A percentile compares a stretch with the other conserved stretches of the same genome.
Evolutionary conservation across 2,113 vertebrate species (phyloP).

Genomic region (Centropristis striata): DNA sequence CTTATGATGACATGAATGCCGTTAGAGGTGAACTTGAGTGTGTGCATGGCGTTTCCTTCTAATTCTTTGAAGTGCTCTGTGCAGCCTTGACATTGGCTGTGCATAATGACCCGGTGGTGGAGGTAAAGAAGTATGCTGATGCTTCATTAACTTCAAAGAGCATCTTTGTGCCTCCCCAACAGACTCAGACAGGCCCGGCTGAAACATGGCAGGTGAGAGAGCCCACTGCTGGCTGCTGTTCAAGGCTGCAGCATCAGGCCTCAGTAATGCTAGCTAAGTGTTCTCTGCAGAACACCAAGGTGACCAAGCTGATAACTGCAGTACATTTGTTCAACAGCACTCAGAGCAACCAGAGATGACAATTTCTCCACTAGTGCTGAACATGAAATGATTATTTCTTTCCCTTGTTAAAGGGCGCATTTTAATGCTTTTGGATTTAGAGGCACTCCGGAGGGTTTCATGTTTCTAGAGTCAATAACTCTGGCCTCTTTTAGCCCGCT

Average conservation of each 20-base stretch:
- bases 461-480: conserved; percentile 18
- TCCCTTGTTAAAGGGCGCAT: conserved; percentile 14
- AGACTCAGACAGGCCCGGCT: conserved; percentile 53
- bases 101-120: conserved; percentile 59
- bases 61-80: conserved; percentile 41
- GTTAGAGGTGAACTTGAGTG: conserved; percentile 38
- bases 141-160: conserved; percentile 79
- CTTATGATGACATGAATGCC: background rate
- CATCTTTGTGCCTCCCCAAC: conserved; percentile 58
- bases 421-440: conserved; percentile 10
- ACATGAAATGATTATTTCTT: background rate
- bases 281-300: conserved; percentile 47
- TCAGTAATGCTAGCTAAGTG: conserved; percentile 38
- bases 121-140: conserved; percentile 67
- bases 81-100: conserved; percentile 51
- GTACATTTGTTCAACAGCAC: conserved; percentile 22
- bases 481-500: conserved; percentile 19
- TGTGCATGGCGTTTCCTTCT: background rate
- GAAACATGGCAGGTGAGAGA: conserved; percentile 60
- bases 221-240: conserved; percentile 66
- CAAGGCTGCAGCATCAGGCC: conserved; percentile 61
- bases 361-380: background rate
- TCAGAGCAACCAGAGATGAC: conserved; percentile 13
- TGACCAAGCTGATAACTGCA: conserved; percentile 15
- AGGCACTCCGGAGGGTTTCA: conserved; percentile 5